phyloP scores from a whole-genome alignment of 2,888 invertebrate species.

The Drosophila kambysellisi region DNA sequence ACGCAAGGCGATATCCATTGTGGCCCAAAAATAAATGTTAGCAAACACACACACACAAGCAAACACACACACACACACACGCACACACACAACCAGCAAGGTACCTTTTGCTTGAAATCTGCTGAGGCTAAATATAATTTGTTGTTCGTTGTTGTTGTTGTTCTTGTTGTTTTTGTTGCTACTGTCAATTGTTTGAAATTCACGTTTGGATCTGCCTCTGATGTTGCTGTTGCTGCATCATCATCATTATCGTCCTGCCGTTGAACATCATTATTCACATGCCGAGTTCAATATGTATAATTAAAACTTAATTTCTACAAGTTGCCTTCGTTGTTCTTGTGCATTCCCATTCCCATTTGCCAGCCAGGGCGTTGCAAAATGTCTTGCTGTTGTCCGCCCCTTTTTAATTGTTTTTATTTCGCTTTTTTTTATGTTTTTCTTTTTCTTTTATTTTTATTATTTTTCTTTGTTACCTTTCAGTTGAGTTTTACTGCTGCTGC shows the following conservation, averaged over 20 bases:
- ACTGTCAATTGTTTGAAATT: constrained; percentile 24
- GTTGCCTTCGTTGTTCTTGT: constrained; percentile 55
- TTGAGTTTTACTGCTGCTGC: constrained; percentile 54
- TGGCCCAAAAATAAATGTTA: constrained; percentile 65
- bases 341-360: constrained; percentile 37
- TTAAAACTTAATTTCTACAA: constrained; percentile 67
- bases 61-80: constrained; percentile 30
- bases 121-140: constrained; percentile 55
- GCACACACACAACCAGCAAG: constrained; percentile 23
- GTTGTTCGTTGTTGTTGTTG: constrained; percentile 38
- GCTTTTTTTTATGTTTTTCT: constrained; percentile 3
- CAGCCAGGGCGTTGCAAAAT: constrained; percentile 29
- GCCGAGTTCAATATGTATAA: constrained; percentile 57
- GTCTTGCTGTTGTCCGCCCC: constrained; percentile 1
- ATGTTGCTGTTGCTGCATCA: constrained; percentile 18
- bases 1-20: constrained; percentile 78
- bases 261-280: constrained; percentile 8
- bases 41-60: constrained; percentile 51
- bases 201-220: constrained; percentile 26
- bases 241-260: constrained; percentile 6
- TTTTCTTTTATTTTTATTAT: constrained; percentile 20
- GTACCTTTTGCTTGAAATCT: constrained; percentile 30
- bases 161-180: constrained; percentile 39
- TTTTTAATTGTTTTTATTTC: constrained; percentile 6
- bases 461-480: constrained; percentile 23